phyloP scores from a whole-genome alignment of 2,797 vertebrate genomes.

The Brotula barbata region DNA sequence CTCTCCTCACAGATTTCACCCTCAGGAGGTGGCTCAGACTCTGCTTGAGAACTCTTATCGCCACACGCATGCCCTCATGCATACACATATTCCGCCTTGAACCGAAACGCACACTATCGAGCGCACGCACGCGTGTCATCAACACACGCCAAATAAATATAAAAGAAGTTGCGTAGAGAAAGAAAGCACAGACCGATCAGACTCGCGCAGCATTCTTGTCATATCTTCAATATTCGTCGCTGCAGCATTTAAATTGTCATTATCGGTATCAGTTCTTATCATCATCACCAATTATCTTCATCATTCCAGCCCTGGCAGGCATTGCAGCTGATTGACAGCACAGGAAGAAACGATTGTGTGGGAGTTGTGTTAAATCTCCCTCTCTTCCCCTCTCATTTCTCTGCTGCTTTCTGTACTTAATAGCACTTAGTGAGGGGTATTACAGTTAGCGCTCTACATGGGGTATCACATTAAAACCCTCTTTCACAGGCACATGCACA shows the following conservation, averaged over 20 bases:
- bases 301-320: constrained; percentile 47
- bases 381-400: constrained; percentile 47
- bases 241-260: constrained; percentile 39
- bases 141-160: constrained; percentile 11
- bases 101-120: constrained; percentile 27
- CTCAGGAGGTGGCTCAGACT: constrained; percentile 48
- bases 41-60: constrained; percentile 50
- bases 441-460: constrained; percentile 67
- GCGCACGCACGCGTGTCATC: constrained; percentile 22
- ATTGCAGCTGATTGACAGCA: constrained; percentile 63
- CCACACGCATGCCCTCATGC: constrained; percentile 32
- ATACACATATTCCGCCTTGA: constrained; percentile 37
- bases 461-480: constrained; percentile 69
- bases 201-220: constrained; percentile 3
- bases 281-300: constrained; percentile 58
- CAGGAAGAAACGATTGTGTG: constrained; percentile 53
- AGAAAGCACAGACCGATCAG: constrained; percentile 38
- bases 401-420: constrained; percentile 59
- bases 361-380: constrained; percentile 60
- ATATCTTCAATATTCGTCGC: too few relatives aligned
- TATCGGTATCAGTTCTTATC: constrained; percentile 55
- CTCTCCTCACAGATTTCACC: constrained; percentile 33
- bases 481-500: constrained; percentile 46
- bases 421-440: constrained; percentile 67
- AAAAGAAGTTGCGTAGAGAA: not conserved